Base-by-base conservation (phyloP, 2,888 invertebrate genomes). In the Pheosia gnoma region DNA sequence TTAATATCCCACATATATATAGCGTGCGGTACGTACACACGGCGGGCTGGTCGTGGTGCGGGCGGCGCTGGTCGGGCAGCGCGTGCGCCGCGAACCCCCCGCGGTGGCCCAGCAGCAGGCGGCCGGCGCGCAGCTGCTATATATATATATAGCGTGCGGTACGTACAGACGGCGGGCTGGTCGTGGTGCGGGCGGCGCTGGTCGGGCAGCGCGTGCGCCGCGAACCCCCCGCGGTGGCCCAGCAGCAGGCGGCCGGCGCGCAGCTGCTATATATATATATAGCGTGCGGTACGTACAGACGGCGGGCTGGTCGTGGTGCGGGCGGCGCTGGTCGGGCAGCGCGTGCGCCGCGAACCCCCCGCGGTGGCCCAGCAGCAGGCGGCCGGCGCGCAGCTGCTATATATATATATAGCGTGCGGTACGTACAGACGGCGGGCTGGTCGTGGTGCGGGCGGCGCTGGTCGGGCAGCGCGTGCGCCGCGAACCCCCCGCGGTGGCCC, bases 401-500 rank as follows among this genome's bases (percentile, higher is more conserved):
- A 2, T 25, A n/a, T n/a, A n/a, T n/a, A 25, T 25, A 25, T 25
- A 25, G 25, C 25, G 25, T 25, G 25, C 25, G 25, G 37, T 58
- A 84, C 88, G 81, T 45, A 89, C 89, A 84, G 60, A 83, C 72
- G 0, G 91, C 89, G 5, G 90, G 89, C 59, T 85, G 86, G 70
- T 85, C 86, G 95, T 95, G 95, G 81, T 95, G 94, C 63, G 96
- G 96, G 72, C 96, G 95, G 78, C 96, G 95, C 80, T 98, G 98
- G 74, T 97, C 97, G 78, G 97, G 96, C 82, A 98, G 95, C 83
- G 96, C 96, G 93, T 98, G 99, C 72, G 98, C 96, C 57, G 98
- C 97, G 91, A 99, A 98, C 70, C 97, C 97, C 57, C 98, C 98
- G 67, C 98, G 96, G 90, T 98, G 98, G 11, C 99, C 99, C 61